Evolutionary conservation across 2,797 vertebrate genomes (phyloP), one percentile per base, ranked within the genome.

Genomic region (Gymnothorax reevesii): DNA sequence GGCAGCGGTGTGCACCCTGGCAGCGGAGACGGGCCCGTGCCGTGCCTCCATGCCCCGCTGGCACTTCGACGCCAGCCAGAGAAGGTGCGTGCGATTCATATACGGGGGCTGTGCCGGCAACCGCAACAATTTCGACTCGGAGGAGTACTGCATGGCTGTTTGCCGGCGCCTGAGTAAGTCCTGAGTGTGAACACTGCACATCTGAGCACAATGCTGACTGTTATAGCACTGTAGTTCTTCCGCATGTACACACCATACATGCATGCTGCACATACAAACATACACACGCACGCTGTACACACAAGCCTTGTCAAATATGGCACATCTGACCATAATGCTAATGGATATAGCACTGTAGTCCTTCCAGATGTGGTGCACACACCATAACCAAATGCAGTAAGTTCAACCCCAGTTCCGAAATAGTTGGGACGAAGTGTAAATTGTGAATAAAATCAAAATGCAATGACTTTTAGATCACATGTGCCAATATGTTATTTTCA

Each of bases 121-220:
- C 86, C 86, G 57, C 69, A 87, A 87, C 86, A 87, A 87, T 83
- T 87, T 99, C 97, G 97, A 98, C 96, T 98, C 98, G 89, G 97
- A 99, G 97, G 97, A 99, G 85, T 98, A 98, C 97, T 99, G 98
- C 97, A 97, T 98, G 97, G 97, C 97, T 91, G 97, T 98, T 93
- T 99, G 98, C 97, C 97, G 97, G 94, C 95, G 96, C 93, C 96
- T 98, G 95, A 98, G 98, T 99, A 98, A 98, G 98, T 98, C 93
- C 84, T 52, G 62, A 57, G 88, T 87, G 85, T 8, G 22, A 22
- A 25, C 25, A 33, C 25, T 25, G 12, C 66, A 71, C 2, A 71
- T 27, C 25, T 12, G 9, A 33, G n/a, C 66, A 33, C 10, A 71
- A 27, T 71, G 25, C n/a, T 33, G 20, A 33, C 10, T 12, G 66